phyloP scores from a whole-genome alignment of 2,888 invertebrate species.

The Spatulosminthurus flaviceps region DNA sequence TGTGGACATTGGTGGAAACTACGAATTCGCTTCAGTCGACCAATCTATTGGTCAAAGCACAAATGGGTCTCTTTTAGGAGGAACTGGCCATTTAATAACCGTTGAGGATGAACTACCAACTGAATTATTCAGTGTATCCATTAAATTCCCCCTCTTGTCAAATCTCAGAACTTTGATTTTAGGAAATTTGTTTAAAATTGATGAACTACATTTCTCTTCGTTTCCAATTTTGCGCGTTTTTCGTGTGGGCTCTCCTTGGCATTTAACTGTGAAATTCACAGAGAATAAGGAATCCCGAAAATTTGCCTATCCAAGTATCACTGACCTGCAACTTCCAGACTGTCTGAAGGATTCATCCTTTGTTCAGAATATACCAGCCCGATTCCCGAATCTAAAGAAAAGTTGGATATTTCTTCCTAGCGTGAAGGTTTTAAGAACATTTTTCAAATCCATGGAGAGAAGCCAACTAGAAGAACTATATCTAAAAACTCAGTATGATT shows the following conservation, averaged over 20 bases:
- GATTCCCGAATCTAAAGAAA: slow-evolving; percentile 55
- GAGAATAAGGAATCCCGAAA: slow-evolving; percentile 45
- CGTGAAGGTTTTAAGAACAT: slow-evolving; percentile 53
- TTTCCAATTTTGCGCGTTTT: slow-evolving; percentile 52
- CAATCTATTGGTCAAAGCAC: background rate
- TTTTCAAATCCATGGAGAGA: slow-evolving; percentile 54
- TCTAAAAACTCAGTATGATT: slow-evolving; percentile 61
- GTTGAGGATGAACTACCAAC: slow-evolving; percentile 20
- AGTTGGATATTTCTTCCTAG: slow-evolving; percentile 56
- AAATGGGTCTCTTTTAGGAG: background rate
- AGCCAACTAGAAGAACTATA: slow-evolving; percentile 53
- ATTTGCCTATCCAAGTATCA: slow-evolving; percentile 37
- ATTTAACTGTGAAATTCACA: slow-evolving; percentile 51
- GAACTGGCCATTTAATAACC: background rate
- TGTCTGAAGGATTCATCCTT: slow-evolving; percentile 57
- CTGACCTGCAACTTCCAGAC: slow-evolving; percentile 57
- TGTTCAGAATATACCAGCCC: slow-evolving; percentile 47
- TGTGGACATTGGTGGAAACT: slow-evolving; percentile 54
- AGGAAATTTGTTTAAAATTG: slow-evolving; percentile 58
- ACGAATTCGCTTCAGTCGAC: slow-evolving; percentile 52
- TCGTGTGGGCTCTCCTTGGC: slow-evolving; percentile 59
- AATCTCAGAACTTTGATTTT: slow-evolving; percentile 48
- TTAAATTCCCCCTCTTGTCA: slow-evolving; percentile 25
- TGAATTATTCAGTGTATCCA: slow-evolving; percentile 24
- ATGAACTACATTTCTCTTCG: slow-evolving; percentile 50